phyloP scores from a whole-genome alignment of 2,888 invertebrate species.

The Aphodius granarius region DNA sequence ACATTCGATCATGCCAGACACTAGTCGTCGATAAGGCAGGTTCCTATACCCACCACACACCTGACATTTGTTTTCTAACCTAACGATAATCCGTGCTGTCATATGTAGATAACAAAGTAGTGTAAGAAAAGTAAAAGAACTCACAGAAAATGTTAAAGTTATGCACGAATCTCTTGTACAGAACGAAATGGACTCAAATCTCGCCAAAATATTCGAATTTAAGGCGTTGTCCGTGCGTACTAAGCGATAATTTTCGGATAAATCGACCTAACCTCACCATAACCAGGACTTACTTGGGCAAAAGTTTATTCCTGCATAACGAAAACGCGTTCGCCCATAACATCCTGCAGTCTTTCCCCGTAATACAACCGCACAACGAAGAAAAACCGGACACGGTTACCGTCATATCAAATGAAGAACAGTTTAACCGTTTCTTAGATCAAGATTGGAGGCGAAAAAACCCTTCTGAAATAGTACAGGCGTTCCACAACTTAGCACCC shows the following conservation, averaged over 20 bases:
- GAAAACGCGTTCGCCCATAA: slow-evolving; percentile 39
- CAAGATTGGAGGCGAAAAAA: slow-evolving; percentile 41
- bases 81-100: too few relatives aligned
- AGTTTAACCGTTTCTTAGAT: slow-evolving; percentile 37
- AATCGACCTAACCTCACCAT: background rate
- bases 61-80: background rate
- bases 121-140: background rate
- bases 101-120: too few relatives aligned
- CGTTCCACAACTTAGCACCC: slow-evolving; percentile 41
- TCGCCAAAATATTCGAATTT: background rate
- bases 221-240: background rate
- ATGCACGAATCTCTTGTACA: background rate
- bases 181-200: background rate
- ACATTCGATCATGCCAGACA: too few relatives aligned
- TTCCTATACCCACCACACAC: too few relatives aligned
- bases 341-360: slow-evolving; percentile 23
- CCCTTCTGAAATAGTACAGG: slow-evolving; percentile 43
- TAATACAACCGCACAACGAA: background rate
- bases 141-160: background rate
- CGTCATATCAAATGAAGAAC: slow-evolving; percentile 20
- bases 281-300: background rate
- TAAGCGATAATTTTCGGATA: background rate
- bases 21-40: too few relatives aligned
- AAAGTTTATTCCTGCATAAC: background rate
- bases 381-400: background rate